Base-by-base conservation (phyloP, 2,113 vertebrate genomes). In the Connochaetes taurinus region DNA sequence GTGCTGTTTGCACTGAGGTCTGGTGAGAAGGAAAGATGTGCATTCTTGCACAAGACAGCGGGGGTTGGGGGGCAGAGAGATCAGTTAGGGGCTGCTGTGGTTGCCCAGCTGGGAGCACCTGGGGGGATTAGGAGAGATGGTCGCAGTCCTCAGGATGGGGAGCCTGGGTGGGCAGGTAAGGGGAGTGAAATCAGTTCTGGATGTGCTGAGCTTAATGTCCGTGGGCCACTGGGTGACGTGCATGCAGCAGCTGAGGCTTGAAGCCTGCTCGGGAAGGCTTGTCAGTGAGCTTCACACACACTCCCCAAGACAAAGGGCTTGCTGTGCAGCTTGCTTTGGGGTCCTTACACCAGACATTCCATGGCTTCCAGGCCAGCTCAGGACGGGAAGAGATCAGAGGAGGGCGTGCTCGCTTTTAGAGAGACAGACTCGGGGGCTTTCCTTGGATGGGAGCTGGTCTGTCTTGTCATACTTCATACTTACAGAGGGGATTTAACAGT, bases 241-340 rank as follows among this genome's bases (percentile, higher is more conserved):
- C 8, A 0, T 10, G 36, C 6, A 1, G 12, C 17, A 16, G 74
- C 5, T 0, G 0, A 29, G 5, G 58, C 47, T 4, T 2, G 9
- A 5, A 50, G 83, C n/a, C 90, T 47, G 31, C 8, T 33, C 5
- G 1, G 40, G 31, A 7, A 45, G 10, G 25, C 62, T 53, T 27
- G n/a, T 78, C 29, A 40, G 47, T 5, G 17, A 55, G 21, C 74
- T 19, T 57, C 27, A 52, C n/a, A 43, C 25, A 27, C 15, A 9
- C 5, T 50, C 33, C 25, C 33, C 29, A 19, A 45, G 45, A 33
- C 57, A 13, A 33, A 23, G 47, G 47, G 57, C 50, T 14, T 84
- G 21, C 74, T 91, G 15, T 23, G 83, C 4, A 15, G 82, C 19
- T 64, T 87, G 43, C 71, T 71, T 43, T 62, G 45, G 31, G 27